Evolutionary conservation across 2,888 invertebrate species (phyloP), one percentile per base, ranked within the genome.

Genomic region (Coleophora deauratella): DNA sequence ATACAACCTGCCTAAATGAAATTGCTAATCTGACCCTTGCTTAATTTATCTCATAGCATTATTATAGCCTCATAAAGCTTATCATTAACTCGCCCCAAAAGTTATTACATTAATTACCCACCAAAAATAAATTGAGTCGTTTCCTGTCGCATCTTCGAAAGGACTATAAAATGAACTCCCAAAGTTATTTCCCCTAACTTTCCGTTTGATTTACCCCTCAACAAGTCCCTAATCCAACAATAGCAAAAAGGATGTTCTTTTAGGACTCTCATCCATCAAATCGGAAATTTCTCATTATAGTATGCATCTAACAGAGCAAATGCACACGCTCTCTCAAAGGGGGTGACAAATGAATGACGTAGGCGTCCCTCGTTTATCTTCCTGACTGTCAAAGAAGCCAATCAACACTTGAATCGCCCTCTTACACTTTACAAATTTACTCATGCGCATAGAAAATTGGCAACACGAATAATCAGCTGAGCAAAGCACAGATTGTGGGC

Each of bases 361-460:
- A 21, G 21, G 21, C 21, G 63, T 52, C 58, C 69, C 74, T 76
- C 78, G 64, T 84, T 74, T 74, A 81, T 82, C 82, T 81, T 81
- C 80, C 71, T 78, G 79, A 76, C 79, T 81, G 82, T 82, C 82
- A 81, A 61, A 67, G 50, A 53, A 73, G 71, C 80, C 77, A 80
- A 81, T 82, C 80, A 76, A 73, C 78, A 75, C 73, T 74, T 75
- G 74, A 67, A 69, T 60, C 59, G 59, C 62, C 54, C 61, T 61
- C 62, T 67, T 65, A 60, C 55, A 57, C 55, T 55, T 47, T 47
- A 49, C 52, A 45, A 40, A 40, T 42, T 33, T 35, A 7, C 13
- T 13, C 30, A 9, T n/a, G n/a, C 12, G 27, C 14, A 33, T 40
- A 38, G 37, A 28, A 35, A 38, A 43, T 41, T 43, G 8, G 7